Conservation (phyloP, 2,113 vertebrate genomes). For the Reinhardtius hippoglossoides region DNA sequence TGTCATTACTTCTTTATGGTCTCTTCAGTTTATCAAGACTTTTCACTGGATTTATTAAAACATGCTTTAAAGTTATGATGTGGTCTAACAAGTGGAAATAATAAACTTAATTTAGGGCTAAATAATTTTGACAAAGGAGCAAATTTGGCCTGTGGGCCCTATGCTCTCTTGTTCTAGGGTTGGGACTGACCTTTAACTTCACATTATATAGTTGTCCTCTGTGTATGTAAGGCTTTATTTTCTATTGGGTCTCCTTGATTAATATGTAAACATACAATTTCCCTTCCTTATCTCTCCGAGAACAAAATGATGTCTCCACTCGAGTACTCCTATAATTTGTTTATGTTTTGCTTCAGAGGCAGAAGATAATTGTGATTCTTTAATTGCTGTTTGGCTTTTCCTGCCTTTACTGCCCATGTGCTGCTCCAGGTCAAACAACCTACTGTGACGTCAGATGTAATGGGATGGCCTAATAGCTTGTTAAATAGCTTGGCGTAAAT, state of each 20-base stretch:
- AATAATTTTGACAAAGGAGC: too few relatives aligned
- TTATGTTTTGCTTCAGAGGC: slow-evolving; percentile 45
- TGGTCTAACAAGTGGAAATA: background rate
- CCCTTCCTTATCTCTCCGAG: slow-evolving; percentile 35
- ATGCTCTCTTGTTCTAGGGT: background rate
- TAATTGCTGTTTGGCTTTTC: slow-evolving; percentile 24
- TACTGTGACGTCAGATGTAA: slow-evolving; percentile 47
- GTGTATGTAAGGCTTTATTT: slow-evolving; percentile 32
- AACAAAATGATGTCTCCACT: slow-evolving; percentile 37
- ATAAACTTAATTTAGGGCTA: background rate
- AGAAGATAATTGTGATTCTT: slow-evolving; percentile 27
- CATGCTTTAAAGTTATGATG: background rate
- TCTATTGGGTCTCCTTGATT: slow-evolving; percentile 29
- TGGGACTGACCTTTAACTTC: slow-evolving; percentile 44
- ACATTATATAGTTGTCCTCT: slow-evolving; percentile 27
- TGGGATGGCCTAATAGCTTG: slow-evolving; percentile 51
- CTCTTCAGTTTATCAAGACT: too few relatives aligned
- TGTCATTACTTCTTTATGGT: too few relatives aligned
- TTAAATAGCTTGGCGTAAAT: slow-evolving; percentile 61
- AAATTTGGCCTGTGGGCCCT: too few relatives aligned
- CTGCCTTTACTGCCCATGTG: slow-evolving; percentile 37
- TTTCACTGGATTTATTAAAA: too few relatives aligned
- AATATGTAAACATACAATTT: slow-evolving; percentile 35
- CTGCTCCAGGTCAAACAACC: slow-evolving; percentile 43
- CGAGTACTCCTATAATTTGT: slow-evolving; percentile 28